Evolutionary conservation across 2,797 vertebrate species (phyloP).

Genomic region (Hoplostethus mediterraneus): DNA sequence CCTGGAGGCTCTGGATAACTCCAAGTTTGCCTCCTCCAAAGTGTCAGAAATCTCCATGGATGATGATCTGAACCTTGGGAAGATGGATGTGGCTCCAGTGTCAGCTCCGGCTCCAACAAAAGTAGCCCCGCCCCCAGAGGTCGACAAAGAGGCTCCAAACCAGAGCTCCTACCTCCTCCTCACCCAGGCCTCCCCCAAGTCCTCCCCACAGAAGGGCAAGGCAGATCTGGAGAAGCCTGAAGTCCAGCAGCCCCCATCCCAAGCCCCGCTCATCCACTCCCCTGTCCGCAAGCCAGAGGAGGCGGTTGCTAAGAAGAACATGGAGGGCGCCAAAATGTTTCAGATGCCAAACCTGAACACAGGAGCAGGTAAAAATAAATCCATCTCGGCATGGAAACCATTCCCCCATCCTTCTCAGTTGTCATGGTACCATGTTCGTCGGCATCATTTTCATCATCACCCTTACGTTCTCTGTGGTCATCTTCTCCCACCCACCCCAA

Average conservation of each 20-base stretch:
- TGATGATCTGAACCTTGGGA: conserved; percentile 72
- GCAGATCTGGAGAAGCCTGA: conserved; percentile 77
- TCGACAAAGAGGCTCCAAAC: conserved; percentile 55
- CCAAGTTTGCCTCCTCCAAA: conserved; percentile 76
- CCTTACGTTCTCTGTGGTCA: conserved; percentile 47
- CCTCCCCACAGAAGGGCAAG: conserved; percentile 75
- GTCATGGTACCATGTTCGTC: conserved; percentile 59
- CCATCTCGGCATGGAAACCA: conserved; percentile 64
- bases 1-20: conserved; percentile 82
- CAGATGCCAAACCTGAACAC: conserved; percentile 77
- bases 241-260: conserved; percentile 59
- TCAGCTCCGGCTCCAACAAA: conserved; percentile 24
- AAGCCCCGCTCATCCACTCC: conserved; percentile 51
- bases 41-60: conserved; percentile 74
- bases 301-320: conserved; percentile 51
- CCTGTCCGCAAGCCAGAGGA: conserved; percentile 63
- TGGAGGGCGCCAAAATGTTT: conserved; percentile 57
- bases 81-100: conserved; percentile 45
- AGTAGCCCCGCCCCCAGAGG: conserved; percentile 15
- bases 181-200: conserved; percentile 65
- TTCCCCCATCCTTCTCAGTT: conserved; percentile 54
- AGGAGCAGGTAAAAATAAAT: conserved; percentile 81
- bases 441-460: conserved; percentile 43
- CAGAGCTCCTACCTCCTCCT: conserved; percentile 78
- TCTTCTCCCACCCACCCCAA: conserved; percentile 26